Conservation (phyloP, 2,888 invertebrate genomes). For the Dusona sp. region DNA sequence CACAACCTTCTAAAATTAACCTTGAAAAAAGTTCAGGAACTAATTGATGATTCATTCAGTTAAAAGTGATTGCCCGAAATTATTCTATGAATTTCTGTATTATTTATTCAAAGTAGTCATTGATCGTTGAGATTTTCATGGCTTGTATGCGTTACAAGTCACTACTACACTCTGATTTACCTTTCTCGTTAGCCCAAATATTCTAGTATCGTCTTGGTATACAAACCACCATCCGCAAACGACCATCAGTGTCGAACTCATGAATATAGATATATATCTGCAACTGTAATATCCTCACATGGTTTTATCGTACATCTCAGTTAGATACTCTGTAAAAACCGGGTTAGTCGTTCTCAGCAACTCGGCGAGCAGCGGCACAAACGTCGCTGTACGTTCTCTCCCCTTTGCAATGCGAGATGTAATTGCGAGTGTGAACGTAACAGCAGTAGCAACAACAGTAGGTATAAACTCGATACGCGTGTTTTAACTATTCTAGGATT, state of each 20-base stretch:
- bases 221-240: slow-evolving; percentile 25
- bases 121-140: not conserved
- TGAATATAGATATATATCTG: slow-evolving; percentile 24
- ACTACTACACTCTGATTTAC: slow-evolving; percentile 6
- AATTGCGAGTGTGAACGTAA: slow-evolving; percentile 60
- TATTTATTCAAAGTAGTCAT: not conserved
- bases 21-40: not conserved
- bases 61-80: not conserved
- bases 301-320: slow-evolving; percentile 65
- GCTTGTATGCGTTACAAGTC: slow-evolving; percentile 45
- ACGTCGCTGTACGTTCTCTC: slow-evolving; percentile 18
- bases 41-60: not conserved
- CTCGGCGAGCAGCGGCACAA: slow-evolving; percentile 29
- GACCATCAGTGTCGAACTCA: slow-evolving; percentile 4
- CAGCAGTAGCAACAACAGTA: slow-evolving; percentile 45
- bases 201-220: slow-evolving; percentile 5
- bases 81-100: not conserved
- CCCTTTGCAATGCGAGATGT: slow-evolving; percentile 48
- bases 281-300: slow-evolving; percentile 39
- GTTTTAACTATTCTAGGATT: slow-evolving; percentile 62
- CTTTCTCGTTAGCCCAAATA: slow-evolving; percentile 43
- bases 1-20: not conserved
- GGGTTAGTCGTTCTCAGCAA: slow-evolving; percentile 66
- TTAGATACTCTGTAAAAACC: slow-evolving; percentile 66
- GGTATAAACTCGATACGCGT: slow-evolving; percentile 50